Conservation (phyloP, 2,888 invertebrate species). For the Cheilosia variabilis region DNA sequence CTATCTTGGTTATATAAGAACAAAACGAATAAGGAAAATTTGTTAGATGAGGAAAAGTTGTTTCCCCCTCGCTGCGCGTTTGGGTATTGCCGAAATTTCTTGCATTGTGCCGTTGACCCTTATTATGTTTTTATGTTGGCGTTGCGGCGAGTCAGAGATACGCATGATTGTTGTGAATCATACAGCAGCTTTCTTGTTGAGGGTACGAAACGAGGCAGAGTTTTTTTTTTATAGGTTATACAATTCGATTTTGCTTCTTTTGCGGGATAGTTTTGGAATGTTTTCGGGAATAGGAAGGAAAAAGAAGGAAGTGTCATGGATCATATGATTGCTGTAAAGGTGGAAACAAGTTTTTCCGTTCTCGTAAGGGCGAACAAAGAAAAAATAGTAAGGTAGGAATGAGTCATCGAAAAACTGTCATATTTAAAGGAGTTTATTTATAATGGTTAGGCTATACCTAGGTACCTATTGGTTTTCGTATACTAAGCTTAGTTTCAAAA, state of each 20-base stretch:
- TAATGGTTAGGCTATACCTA: too few relatives aligned
- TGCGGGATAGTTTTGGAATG: constrained; percentile 55
- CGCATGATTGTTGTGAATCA: constrained; percentile 66
- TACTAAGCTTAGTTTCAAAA: too few relatives aligned
- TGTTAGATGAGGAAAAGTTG: constrained; percentile 42
- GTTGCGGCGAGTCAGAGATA: constrained; percentile 44
- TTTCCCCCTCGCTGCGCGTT: constrained; percentile 1
- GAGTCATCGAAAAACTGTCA: constrained; percentile 5
- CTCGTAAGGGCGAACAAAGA: background rate
- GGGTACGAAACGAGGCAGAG: constrained; percentile 30
- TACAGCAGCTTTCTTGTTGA: constrained; percentile 54
- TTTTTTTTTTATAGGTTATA: constrained; percentile 29
- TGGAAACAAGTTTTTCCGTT: constrained; percentile 9
- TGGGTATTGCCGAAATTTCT: constrained; percentile 69
- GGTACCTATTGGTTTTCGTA: too few relatives aligned
- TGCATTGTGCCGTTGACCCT: constrained; percentile 73
- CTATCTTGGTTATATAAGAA: constrained; percentile 33
- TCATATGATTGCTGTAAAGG: constrained; percentile 20
- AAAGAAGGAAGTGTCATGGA: background rate
- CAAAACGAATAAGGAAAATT: constrained; percentile 21
- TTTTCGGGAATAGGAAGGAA: background rate
- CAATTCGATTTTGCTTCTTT: constrained; percentile 42
- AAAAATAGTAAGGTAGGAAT: constrained; percentile 23
- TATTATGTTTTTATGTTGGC: constrained; percentile 50
- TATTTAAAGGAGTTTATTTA: background rate